Percentiles rank a stretch among this genome's conserved stretches.
Evolutionary conservation across 2,888 invertebrate genomes (phyloP).

Genomic region (Ophonus ardosiacus): DNA sequence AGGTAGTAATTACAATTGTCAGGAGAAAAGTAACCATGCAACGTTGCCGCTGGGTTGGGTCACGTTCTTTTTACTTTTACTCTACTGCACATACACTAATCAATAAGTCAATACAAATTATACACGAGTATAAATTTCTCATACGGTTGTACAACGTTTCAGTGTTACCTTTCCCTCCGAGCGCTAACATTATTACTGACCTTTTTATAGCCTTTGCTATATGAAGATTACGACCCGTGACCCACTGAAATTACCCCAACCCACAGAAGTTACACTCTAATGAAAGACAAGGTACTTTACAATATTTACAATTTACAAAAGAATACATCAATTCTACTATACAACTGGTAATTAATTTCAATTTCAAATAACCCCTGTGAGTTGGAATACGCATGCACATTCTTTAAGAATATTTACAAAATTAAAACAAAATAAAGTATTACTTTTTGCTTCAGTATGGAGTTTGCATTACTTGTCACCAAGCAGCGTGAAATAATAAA

Average conservation of each 20-base stretch:
- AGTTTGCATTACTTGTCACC: slow-evolving; percentile 67
- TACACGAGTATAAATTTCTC: not conserved
- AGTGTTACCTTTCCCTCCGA: slow-evolving; percentile 52
- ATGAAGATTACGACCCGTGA: slow-evolving; percentile 74
- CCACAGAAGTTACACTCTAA: slow-evolving; percentile 43
- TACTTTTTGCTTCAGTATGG: slow-evolving; percentile 62
- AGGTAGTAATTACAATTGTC: slow-evolving; percentile 48
- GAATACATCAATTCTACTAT: slow-evolving; percentile 7
- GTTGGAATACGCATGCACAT: slow-evolving; percentile 54
- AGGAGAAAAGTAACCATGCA: slow-evolving; percentile 65
- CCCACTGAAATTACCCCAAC: slow-evolving; percentile 69
- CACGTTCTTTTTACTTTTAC: slow-evolving; percentile 43
- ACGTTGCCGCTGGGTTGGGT: slow-evolving; percentile 41
- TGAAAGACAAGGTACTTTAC: slow-evolving; percentile 8
- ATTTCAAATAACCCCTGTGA: slow-evolving; percentile 52
- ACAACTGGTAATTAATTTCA: not conserved
- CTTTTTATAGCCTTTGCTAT: slow-evolving; percentile 75
- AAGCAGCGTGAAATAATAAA: slow-evolving; percentile 64
- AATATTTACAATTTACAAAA: slow-evolving; percentile 29
- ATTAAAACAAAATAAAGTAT: slow-evolving; percentile 35
- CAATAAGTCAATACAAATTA: slow-evolving; percentile 29
- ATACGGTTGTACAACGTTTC: slow-evolving; percentile 14
- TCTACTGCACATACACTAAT: slow-evolving; percentile 58
- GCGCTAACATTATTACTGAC: slow-evolving; percentile 71
- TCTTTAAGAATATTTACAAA: slow-evolving; percentile 58